Base-by-base conservation (phyloP, 2,797 vertebrate species). In the Sebastes itinus region DNA sequence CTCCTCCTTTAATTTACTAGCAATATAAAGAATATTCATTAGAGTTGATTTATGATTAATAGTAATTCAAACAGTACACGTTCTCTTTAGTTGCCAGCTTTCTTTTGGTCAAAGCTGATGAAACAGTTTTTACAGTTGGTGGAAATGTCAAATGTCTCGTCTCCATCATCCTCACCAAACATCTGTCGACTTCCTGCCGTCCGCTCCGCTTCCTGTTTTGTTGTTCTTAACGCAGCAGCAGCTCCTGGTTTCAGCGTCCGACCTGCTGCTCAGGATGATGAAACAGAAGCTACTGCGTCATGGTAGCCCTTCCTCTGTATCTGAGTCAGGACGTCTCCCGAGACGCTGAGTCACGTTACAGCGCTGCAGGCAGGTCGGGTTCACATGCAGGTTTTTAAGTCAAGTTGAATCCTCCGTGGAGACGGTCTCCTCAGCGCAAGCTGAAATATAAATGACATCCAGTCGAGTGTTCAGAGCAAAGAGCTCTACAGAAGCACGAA, bases 211-310 rank as follows among this genome's bases (percentile, higher is more conserved):
- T 74, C 69, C 63, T 65, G 32, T 25, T 23, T 35, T 49, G 18
- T 52, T 54, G 27, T 83, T 38, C 61, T 52, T 72, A 76, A 81
- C 42, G 75, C 27, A 88, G 32, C 72, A 68, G 62, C 27, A 33
- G 33, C 77, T 70, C 52, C 11, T 16, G 42, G 63, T 82, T 75
- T 72, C 83, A 52, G 46, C 66, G 27, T 77, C 81, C 28, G 11
- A 77, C 42, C 70, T 18, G 58, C 32, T 13, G 42, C 28, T 82
- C 70, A 67, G 49, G 72, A 83, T 49, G 46, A 49, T 49, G 46
- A 49, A 49, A 49, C 64, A 32, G 27, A 73, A 49, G 56, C 72
- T 20, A n/a, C 10, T 20, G 54, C 2, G 23, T 72, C 66, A 13
- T 2, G 27, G 42, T 33, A 20, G 23, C 49, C 4, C 46, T 49